Evolutionary conservation across 37 sponge, comb jelly and placozoan species (phyloP), one percentile per base, ranked within the genome.

Genomic region (Ianthella basta): DNA sequence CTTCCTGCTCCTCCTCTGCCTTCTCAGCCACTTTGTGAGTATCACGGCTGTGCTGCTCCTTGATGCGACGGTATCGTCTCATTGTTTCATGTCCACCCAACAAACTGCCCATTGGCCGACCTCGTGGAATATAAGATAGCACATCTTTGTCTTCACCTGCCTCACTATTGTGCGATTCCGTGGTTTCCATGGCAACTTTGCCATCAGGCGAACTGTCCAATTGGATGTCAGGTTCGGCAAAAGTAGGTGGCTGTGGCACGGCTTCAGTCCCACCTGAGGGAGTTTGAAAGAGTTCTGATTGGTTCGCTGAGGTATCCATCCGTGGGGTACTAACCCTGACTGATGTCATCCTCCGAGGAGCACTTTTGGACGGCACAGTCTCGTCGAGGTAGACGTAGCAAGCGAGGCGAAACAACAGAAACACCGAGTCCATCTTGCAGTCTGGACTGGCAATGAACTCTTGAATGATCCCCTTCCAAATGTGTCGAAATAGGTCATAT

Each of bases 371-470:
- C 6, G 8, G 50, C 50, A 44, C 53, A 4, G 37, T 32, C 78
- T 75, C 78, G 40, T 75, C 78, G 24, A 75, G 83, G 87, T 83
- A 86, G 61, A 86, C 33, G 66, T 61, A 63, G 33, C 86, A 87
- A 30, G 91, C 85, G 4, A 94, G 41, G 16, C 89, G 41, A 18
- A 94, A 57, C 40, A 94, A 36, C 34, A 94, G 84, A 72, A 91
- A 94, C 32, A 66, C 81, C 14, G 95, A 94, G 61, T 85, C 80
- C 33, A 94, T 80, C 64, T 72, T 23, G 12, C 80, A 56, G 16
- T 91, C 87, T n/a, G 84, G 82, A 19, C 85, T 80, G 30, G 60
- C 86, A 30, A 30, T 64, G 15, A 88, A 39, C 20, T 88, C 89
- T 16, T 84, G 64, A 57, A 90, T 88, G 18, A 88, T 44, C 13